phyloP scores from a whole-genome alignment of 2,113 vertebrate genomes.

The Syrmaticus mikado region DNA sequence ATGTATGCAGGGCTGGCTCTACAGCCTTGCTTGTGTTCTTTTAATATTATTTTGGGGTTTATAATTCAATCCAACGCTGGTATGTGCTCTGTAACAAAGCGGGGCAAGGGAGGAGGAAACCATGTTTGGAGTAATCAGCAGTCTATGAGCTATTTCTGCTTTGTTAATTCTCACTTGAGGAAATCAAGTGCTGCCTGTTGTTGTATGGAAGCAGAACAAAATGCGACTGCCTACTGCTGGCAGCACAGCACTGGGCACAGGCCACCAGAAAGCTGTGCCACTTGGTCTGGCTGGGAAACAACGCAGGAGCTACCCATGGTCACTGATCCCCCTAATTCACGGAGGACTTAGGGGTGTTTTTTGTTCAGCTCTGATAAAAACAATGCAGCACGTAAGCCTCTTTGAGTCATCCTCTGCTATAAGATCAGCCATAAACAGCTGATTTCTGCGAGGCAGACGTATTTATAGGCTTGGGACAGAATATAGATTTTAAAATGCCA shows the following conservation, averaged over 20 bases:
- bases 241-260: background rate
- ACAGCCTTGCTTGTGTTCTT: background rate
- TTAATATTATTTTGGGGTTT: background rate
- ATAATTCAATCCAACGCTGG: background rate
- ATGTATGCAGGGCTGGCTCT: background rate
- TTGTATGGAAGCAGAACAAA: background rate
- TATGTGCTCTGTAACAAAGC: background rate
- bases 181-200: background rate
- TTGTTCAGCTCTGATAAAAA: constrained; percentile 39
- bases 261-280: background rate
- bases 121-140: background rate
- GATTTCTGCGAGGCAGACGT: constrained; percentile 46
- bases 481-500: constrained; percentile 30
- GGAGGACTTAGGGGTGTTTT: background rate
- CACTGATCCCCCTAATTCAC: constrained; percentile 35
- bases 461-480: constrained; percentile 60
- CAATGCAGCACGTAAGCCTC: constrained; percentile 46
- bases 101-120: background rate
- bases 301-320: constrained; percentile 10
- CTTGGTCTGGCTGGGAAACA: background rate
- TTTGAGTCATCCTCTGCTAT: constrained; percentile 57
- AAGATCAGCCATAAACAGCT: constrained; percentile 52
- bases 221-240: background rate
- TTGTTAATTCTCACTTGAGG: background rate
- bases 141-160: background rate